Evolutionary conservation across 1,140 invertebrate species (phyloP).

Genomic region (Zophobas atratus): DNA sequence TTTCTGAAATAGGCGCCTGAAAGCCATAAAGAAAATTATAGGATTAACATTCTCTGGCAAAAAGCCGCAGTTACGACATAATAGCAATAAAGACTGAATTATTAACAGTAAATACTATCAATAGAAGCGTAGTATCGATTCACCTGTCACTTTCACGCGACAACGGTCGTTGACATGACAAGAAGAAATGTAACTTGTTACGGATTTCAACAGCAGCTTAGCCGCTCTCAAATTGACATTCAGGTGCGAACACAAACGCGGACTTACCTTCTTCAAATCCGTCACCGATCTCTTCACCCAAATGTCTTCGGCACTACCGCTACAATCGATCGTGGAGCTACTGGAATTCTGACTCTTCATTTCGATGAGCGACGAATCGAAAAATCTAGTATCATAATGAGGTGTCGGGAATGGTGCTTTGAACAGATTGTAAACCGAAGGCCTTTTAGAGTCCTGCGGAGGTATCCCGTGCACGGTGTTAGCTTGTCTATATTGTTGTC

Average conservation of each 20-base stretch:
- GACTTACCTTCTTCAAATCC: conserved; percentile 66
- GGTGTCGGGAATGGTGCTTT: conserved; percentile 72
- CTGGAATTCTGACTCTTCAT: conserved; percentile 83
- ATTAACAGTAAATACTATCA: conserved; percentile 38
- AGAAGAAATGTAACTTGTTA: conserved; percentile 6
- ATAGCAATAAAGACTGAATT: conserved; percentile 22
- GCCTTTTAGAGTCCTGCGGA: conserved; percentile 72
- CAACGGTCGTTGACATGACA: conserved; percentile 42
- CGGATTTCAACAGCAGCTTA: conserved; percentile 6
- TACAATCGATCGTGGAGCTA: conserved; percentile 74
- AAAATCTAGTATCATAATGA: conserved; percentile 85
- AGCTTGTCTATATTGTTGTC: conserved; percentile 69
- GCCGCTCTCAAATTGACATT: neutral
- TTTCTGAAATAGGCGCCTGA: neutral
- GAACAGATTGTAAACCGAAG: conserved; percentile 71
- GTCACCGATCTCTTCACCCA: conserved; percentile 77
- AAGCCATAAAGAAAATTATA: conserved; percentile 9
- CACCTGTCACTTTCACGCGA: conserved; percentile 46
- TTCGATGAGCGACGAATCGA: conserved; percentile 85
- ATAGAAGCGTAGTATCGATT: conserved; percentile 43
- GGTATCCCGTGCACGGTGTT: conserved; percentile 76
- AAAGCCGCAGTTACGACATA: conserved; percentile 16
- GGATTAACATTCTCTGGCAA: neutral
- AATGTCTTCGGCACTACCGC: conserved; percentile 74
- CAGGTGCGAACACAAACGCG: conserved; percentile 1